Evolutionary conservation across 1,140 invertebrate genomes (phyloP).

Genomic region (Drosophila persimilis): DNA sequence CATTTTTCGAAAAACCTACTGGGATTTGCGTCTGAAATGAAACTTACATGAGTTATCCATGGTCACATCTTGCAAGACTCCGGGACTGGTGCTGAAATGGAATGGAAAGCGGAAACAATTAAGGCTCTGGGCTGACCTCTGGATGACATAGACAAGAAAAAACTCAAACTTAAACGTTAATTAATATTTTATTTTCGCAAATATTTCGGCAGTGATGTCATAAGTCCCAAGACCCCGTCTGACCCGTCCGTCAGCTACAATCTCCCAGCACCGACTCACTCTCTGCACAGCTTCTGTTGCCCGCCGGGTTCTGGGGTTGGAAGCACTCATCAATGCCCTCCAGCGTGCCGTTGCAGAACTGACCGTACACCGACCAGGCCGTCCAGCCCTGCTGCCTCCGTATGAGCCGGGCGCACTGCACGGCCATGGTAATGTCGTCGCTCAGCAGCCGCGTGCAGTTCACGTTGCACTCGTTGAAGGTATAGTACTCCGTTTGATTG

Average conservation of each 20-base stretch:
- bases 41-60: slow-evolving; percentile 83
- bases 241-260: slow-evolving; percentile 12
- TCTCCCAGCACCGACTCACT: slow-evolving; percentile 1
- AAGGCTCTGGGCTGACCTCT: slow-evolving; percentile 29
- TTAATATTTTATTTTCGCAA: slow-evolving; percentile 45
- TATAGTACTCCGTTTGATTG: slow-evolving; percentile 44
- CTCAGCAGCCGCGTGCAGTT: slow-evolving; percentile 66
- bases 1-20: not conserved
- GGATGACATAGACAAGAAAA: slow-evolving; percentile 25
- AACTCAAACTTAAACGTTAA: slow-evolving; percentile 26
- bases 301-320: slow-evolving; percentile 20
- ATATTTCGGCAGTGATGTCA: slow-evolving; percentile 59
- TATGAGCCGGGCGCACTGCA: slow-evolving; percentile 67
- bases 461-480: slow-evolving; percentile 75
- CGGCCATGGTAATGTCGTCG: slow-evolving; percentile 73
- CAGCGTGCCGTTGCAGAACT: slow-evolving; percentile 82
- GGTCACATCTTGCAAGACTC: slow-evolving; percentile 84
- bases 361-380: slow-evolving; percentile 87
- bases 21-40: not conserved
- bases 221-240: slow-evolving; percentile 36
- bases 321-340: slow-evolving; percentile 60
- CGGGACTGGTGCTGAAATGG: slow-evolving; percentile 84
- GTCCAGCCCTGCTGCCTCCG: slow-evolving; percentile 85
- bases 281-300: slow-evolving; percentile 5
- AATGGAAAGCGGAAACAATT: slow-evolving; percentile 56